A percentile compares a stretch with the other conserved stretches of the same genome.
These are phyloP conservation scores for Idaea straminata DNA, from an alignment of 2,888 invertebrate species.

Conservation along the genomic window DNA sequence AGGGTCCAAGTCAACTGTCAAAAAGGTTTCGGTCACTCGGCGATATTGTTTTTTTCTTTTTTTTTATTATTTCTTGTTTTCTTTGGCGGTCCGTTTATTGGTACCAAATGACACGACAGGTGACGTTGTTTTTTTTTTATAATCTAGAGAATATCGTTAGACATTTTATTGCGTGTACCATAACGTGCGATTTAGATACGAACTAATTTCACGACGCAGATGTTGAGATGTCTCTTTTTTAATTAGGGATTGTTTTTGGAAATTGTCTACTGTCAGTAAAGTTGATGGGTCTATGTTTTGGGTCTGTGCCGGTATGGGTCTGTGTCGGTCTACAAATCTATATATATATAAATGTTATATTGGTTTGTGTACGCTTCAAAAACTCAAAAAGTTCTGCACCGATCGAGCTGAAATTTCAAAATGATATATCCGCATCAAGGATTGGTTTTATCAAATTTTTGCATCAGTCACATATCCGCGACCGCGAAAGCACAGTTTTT, in stretches of 20 bases:
- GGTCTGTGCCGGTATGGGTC: no score
- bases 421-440: no score
- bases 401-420: no score
- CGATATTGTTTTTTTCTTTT: conserved; percentile 38
- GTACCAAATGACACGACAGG: conserved; percentile 80
- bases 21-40: conserved; percentile 67
- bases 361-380: no score
- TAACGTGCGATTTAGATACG: conserved; percentile 54
- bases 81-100: conserved; percentile 76
- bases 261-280: background rate
- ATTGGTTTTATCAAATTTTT: no score
- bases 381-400: no score
- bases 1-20: conserved; percentile 49
- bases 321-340: no score
- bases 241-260: conserved; percentile 1
- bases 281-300: no score
- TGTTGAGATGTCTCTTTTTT: conserved; percentile 50
- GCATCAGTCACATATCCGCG: no score
- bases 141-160: conserved; percentile 68
- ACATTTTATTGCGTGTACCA: conserved; percentile 74
- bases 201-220: conserved; percentile 70
- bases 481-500: no score
- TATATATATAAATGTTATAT: no score
- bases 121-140: conserved; percentile 64
- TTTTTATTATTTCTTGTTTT: conserved; percentile 68